These are phyloP conservation scores for Gracilinanus agilis DNA, from an alignment of 2,113 vertebrate genomes.

Conservation along the genomic window DNA sequence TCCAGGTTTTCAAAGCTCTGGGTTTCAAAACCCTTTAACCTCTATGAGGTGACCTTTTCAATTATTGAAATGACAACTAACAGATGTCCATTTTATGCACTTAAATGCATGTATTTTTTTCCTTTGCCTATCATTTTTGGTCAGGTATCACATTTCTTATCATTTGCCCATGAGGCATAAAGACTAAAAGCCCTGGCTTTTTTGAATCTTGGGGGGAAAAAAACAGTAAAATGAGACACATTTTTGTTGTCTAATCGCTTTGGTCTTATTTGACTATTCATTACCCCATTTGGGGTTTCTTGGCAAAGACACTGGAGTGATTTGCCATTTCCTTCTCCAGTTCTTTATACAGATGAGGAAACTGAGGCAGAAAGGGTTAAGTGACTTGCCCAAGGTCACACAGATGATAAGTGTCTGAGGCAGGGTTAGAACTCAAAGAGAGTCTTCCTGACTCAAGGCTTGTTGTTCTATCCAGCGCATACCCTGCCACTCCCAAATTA, in stretches of 20 bases:
- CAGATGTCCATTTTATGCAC: neutral
- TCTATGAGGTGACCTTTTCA: neutral
- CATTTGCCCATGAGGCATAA: neutral
- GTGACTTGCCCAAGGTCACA: neutral
- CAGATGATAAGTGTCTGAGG: neutral
- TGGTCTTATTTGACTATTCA: neutral
- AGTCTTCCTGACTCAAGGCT: neutral
- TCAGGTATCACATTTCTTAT: neutral
- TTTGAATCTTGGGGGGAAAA: neutral
- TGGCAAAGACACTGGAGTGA: neutral
- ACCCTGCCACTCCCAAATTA: neutral
- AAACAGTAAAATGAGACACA: neutral
- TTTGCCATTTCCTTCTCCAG: neutral
- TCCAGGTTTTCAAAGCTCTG: slow-evolving; percentile 61
- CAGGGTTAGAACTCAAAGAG: neutral
- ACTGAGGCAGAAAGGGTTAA: neutral
- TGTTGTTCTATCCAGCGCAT: neutral
- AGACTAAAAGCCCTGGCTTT: neutral
- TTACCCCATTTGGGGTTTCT: neutral
- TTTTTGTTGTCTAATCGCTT: neutral
- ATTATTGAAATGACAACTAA: neutral
- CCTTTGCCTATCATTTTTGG: neutral
- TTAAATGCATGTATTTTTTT: neutral
- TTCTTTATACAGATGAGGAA: neutral
- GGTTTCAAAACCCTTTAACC: slow-evolving; percentile 50